These are phyloP conservation scores for Cepaea hortensis DNA, from an alignment of 2,888 invertebrate species.

Conservation along the genomic window DNA sequence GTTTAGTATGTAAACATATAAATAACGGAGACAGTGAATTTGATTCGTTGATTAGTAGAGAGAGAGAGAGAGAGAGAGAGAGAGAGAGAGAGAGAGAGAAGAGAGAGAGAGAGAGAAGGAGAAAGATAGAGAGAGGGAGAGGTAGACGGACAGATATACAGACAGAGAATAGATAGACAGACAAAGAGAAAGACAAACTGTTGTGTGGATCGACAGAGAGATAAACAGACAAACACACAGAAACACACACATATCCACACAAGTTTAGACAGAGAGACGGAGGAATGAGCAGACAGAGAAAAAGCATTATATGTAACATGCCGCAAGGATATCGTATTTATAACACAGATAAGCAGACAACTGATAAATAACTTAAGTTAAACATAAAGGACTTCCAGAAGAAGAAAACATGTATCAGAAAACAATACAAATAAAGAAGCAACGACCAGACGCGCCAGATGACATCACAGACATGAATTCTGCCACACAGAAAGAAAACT, in stretches of 20 bases:
- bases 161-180: background rate
- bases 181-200: background rate
- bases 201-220: background rate
- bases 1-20: background rate
- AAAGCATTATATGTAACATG: background rate
- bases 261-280: no score
- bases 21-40: background rate
- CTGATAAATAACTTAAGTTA: no score
- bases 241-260: background rate
- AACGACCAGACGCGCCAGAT: no score
- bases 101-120: background rate
- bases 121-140: background rate
- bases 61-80: background rate
- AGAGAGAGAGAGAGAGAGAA: constrained; percentile 1
- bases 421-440: no score
- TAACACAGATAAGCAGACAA: no score
- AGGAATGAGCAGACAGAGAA: background rate
- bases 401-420: no score
- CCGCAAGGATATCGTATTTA: no score
- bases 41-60: no score
- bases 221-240: background rate
- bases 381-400: no score
- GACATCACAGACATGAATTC: no score
- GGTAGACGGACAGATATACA: background rate
- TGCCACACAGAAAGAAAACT: no score